Evolutionary conservation across 2,888 invertebrate species (phyloP).

Genomic region (Pherbina coryleti): DNA sequence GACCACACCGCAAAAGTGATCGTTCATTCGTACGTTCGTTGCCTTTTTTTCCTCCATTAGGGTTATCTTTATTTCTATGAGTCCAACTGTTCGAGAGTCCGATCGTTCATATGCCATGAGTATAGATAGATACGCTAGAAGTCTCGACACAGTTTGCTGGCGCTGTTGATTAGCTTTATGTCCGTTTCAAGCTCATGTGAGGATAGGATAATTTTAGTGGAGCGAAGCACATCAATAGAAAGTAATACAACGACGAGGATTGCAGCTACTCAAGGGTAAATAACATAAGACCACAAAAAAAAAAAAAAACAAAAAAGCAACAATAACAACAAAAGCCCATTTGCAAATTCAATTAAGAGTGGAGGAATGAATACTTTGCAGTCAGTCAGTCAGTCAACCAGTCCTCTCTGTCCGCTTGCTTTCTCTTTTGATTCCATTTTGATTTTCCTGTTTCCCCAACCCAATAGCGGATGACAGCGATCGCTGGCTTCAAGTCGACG

Average conservation of each 20-base stretch:
- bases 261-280: neutral
- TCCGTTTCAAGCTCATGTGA: conserved; percentile 22
- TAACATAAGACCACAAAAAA: neutral
- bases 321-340: neutral
- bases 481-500: conserved; percentile 17
- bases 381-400: neutral
- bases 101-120: conserved; percentile 9
- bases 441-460: conserved; percentile 22
- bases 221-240: conserved; percentile 32
- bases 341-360: conserved; percentile 32
- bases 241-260: conserved; percentile 27
- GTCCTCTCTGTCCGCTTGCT: conserved; percentile 6
- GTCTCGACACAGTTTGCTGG: conserved; percentile 7
- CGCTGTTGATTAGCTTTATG: conserved; percentile 25
- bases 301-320: neutral
- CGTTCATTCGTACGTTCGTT: conserved; percentile 23
- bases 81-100: conserved; percentile 23
- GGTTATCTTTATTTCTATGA: conserved; percentile 16
- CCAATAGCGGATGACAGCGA: conserved; percentile 5
- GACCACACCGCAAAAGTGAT: conserved; percentile 10
- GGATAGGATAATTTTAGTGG: conserved; percentile 10
- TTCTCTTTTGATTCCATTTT: conserved; percentile 35
- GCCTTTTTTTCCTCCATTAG: conserved; percentile 19
- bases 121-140: neutral
- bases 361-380: neutral